Base-by-base conservation (phyloP, 2,797 vertebrate species). In the Rhinoraja longicauda region DNA sequence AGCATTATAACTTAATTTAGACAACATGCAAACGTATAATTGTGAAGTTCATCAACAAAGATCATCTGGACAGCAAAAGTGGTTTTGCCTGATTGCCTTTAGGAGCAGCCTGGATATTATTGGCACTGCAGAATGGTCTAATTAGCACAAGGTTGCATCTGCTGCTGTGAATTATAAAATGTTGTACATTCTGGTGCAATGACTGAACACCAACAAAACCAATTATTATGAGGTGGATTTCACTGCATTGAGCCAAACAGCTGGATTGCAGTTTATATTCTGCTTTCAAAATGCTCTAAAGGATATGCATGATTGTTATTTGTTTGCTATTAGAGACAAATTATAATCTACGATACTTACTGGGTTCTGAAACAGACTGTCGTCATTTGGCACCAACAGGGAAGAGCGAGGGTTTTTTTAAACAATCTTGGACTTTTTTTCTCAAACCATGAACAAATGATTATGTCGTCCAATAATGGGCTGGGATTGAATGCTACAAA, bases 101-200 rank as follows among this genome's bases (percentile, higher is more conserved):
- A 88, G 84, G 7, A 67, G n/a, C 84, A 88, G 84, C 67, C 62
- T 88, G 62, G 62, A 19, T 88, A 88, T 10, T 67, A 64, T 67
- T 62, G 59, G 59, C 62, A 17, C 13, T n/a, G 21, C 32, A 36
- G n/a, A 21, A 8, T 88, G 84, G 59, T 62, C n/a, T 88, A 67
- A 67, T 88, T 67, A 88, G 32, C 62, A 62, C 84, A 88, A 26
- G n/a, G 64, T 67, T 88, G n/a, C 62, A 88, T 36, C 67, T 88
- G 62, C 62, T 88, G 32, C 59, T 67, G 29, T 32, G 15, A 67
- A 67, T 67, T 67, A 67, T 67, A 64, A 32, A 64, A 62, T 64
- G 57, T 12, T n/a, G 29, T 26, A 64, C 62, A 88, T 88, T 64
- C 15, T 64, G 59, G 82, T 64, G 19, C 29, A 64, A 19, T 88